phyloP scores from a whole-genome alignment of 2,888 invertebrate species.

The Magallana nippona region DNA sequence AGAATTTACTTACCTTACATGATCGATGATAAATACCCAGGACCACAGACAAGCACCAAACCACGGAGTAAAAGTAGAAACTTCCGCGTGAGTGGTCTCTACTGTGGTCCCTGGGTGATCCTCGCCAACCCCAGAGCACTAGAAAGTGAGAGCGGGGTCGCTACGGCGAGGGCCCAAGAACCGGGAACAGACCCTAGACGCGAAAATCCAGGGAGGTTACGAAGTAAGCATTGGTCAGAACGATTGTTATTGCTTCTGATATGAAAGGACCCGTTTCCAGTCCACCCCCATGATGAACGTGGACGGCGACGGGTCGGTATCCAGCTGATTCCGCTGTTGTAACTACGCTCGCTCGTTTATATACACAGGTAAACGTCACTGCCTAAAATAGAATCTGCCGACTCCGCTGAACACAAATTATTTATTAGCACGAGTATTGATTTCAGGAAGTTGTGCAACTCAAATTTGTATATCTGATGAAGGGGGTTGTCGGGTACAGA shows the following conservation, averaged over 20 bases:
- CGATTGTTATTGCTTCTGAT: background rate
- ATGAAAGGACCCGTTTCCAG: constrained; percentile 49
- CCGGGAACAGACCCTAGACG: constrained; percentile 51
- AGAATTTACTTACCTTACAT: background rate
- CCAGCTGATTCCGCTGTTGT: background rate
- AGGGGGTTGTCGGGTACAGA: too few species aligned
- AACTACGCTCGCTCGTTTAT: constrained; percentile 15
- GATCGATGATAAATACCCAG: background rate
- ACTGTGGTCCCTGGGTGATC: constrained; percentile 50
- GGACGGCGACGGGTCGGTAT: constrained; percentile 30
- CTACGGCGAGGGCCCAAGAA: constrained; percentile 50
- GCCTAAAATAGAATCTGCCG: background rate
- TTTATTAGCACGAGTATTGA: too few species aligned
- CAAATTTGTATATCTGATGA: too few species aligned
- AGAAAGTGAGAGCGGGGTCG: constrained; percentile 48
- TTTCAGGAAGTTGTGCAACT: too few species aligned
- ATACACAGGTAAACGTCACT: constrained; percentile 23
- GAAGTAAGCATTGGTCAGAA: constrained; percentile 48
- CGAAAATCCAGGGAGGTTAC: constrained; percentile 50
- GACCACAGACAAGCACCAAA: constrained; percentile 3
- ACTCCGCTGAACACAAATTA: background rate
- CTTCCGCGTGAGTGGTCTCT: background rate
- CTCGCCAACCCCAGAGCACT: constrained; percentile 49
- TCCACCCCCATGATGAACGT: constrained; percentile 43
- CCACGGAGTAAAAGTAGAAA: background rate